Conservation (phyloP, 2,797 vertebrate genomes). For the Sparus aurata region DNA sequence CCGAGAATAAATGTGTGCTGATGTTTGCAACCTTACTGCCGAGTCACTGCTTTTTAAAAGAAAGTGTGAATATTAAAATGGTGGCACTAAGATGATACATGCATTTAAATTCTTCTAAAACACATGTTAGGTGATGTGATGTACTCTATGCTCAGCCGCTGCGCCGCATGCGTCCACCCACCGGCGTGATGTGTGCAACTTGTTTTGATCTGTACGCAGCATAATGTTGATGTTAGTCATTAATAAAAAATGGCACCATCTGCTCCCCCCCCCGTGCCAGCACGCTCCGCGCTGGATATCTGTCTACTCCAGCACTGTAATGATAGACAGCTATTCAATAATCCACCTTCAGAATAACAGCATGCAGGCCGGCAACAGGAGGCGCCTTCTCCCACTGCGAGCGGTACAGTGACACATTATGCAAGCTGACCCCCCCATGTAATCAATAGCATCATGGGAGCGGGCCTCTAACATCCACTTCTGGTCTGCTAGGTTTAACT, state of each 20-base stretch:
- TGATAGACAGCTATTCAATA: conserved; percentile 77
- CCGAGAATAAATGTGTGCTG: no score
- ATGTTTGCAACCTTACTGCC: background rate
- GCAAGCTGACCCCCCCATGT: conserved; percentile 54
- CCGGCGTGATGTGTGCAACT: conserved; percentile 54
- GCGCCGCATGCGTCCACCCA: conserved; percentile 36
- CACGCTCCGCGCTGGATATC: conserved; percentile 55
- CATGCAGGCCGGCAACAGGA: conserved; percentile 41
- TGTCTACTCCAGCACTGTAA: conserved; percentile 47
- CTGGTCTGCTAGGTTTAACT: conserved; percentile 65
- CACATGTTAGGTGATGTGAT: conserved; percentile 18
- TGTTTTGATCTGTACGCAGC: conserved; percentile 71
- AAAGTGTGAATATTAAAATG: background rate
- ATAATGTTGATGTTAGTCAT: conserved; percentile 77
- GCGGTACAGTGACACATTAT: conserved; percentile 50
- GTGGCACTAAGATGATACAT: no score
- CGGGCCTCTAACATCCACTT: conserved; percentile 53
- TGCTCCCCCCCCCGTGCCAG: conserved; percentile 69
- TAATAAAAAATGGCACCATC: conserved; percentile 79
- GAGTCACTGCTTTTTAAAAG: background rate
- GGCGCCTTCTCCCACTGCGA: conserved; percentile 44
- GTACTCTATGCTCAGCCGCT: conserved; percentile 37
- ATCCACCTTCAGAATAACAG: conserved; percentile 59
- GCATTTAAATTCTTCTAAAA: background rate
- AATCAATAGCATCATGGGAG: conserved; percentile 65